Base-by-base conservation (phyloP, 1,140 invertebrate species). In the Orius insidiosus region DNA sequence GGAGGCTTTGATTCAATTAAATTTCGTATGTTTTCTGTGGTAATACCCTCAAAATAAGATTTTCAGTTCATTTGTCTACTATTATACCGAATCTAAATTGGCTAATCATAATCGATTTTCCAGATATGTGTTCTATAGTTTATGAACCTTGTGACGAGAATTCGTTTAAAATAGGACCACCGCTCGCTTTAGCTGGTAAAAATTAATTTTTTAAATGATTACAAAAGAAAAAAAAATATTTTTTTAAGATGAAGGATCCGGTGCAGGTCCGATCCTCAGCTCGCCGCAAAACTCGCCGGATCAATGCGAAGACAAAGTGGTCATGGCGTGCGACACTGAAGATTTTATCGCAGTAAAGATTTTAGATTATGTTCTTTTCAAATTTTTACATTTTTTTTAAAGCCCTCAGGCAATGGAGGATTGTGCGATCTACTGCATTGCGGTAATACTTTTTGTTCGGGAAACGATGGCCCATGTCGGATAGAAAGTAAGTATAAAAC, bases 311-410 rank as follows among this genome's bases (percentile, higher is more conserved):
- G 80, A 86, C 56, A 68, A 76, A 33, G 72, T 85, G 35, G 72
- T 81, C 1, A 75, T 85, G 60, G 80, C 81, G 0, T 85, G 82
- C 55, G 81, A 85, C 53, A 76, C 78, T 37, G 81, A 85, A 55
- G 82, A 85, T 58, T 80, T 85, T 56, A 69, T 85, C 45, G 72
- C 73, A 63, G 80, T 81, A 55, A 68, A 65, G 24, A 24, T 4
- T 24, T 24, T 24, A 24, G 7, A 4, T 24, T 24, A 4, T 7
- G 24, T 24, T 24, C 24, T 4, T 24, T 24, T 24, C 24, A 24
- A n/a, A n/a, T n/a, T n/a, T n/a, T n/a, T n/a, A n/a, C n/a, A n/a
- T n/a, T 24, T 49, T 51, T 59, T 41, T 66, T 66, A 44, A 53
- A 75, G 73, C 63, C 70, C 0, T 66, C 64, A 24, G 65, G 68